Evolutionary conservation across 1,140 invertebrate species (phyloP).

Genomic region (Carposina sasakii): DNA sequence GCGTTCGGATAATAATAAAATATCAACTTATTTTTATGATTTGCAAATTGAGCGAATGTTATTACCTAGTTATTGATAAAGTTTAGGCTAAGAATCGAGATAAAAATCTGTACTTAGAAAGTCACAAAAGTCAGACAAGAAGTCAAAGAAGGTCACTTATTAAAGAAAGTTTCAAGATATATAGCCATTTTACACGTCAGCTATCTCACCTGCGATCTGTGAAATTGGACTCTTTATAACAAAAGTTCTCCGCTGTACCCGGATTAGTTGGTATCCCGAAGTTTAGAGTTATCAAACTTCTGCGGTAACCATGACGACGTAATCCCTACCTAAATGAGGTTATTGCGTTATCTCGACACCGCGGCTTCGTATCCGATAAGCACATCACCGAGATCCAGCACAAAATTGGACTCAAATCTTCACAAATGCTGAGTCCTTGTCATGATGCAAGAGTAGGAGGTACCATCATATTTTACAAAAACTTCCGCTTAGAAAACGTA

Average conservation of each 20-base stretch:
- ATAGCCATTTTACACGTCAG: constrained; percentile 29
- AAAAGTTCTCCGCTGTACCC: constrained; percentile 31
- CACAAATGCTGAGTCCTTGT: constrained; percentile 27
- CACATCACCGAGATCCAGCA: constrained; percentile 44
- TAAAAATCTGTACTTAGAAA: too few species aligned
- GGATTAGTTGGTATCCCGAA: constrained; percentile 18
- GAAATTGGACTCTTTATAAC: constrained; percentile 45
- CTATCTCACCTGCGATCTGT: constrained; percentile 33
- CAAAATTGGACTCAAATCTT: constrained; percentile 35
- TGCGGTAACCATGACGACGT: too few species aligned
- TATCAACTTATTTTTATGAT: too few species aligned
- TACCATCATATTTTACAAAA: constrained; percentile 40
- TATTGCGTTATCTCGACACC: constrained; percentile 31
- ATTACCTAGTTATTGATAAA: too few species aligned
- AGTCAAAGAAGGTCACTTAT: too few species aligned
- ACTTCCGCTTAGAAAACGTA: constrained; percentile 3
- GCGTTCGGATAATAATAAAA: too few species aligned
- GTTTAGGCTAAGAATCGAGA: too few species aligned
- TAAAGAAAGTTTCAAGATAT: too few species aligned
- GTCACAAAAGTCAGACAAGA: too few species aligned
- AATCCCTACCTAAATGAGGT: too few species aligned
- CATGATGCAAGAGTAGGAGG: constrained; percentile 38
- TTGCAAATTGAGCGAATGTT: too few species aligned
- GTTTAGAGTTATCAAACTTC: constrained; percentile 47
- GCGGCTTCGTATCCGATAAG: constrained; percentile 36